phyloP scores from a whole-genome alignment of 2,888 invertebrate genomes.

The Drosophila anceps region DNA sequence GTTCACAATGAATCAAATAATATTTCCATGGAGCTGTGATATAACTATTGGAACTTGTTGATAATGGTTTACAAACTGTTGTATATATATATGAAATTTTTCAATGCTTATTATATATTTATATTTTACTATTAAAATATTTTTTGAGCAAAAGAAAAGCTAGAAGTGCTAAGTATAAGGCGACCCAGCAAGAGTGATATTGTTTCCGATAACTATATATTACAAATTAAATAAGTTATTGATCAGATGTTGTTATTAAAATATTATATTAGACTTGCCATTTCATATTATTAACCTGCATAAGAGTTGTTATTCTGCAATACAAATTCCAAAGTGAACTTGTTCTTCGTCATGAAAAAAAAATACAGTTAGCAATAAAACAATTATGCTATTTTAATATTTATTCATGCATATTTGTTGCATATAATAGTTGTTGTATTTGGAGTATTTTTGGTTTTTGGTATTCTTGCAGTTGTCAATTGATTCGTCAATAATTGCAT shows the following conservation, averaged over 20 bases:
- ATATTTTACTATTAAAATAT: too few relatives aligned
- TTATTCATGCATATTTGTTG: not conserved
- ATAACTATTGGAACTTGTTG: too few relatives aligned
- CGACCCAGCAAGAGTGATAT: not conserved
- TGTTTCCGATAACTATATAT: not conserved
- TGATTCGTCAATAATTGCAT: conserved; percentile 25
- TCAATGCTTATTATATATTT: too few relatives aligned
- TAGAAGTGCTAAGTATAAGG: not conserved
- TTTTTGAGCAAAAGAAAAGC: too few relatives aligned
- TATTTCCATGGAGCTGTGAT: too few relatives aligned
- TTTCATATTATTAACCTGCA: too few relatives aligned
- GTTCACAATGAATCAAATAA: too few relatives aligned
- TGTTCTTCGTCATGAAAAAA: not conserved
- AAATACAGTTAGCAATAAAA: not conserved
- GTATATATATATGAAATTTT: too few relatives aligned
- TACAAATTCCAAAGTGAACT: not conserved
- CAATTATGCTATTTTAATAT: too few relatives aligned
- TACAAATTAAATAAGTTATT: not conserved
- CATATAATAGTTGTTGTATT: too few relatives aligned
- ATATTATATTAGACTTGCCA: not conserved
- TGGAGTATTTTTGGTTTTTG: not conserved
- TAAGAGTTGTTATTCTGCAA: not conserved
- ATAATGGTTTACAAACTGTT: too few relatives aligned
- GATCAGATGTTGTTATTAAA: not conserved
- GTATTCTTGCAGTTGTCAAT: conserved; percentile 1